Evolutionary conservation across 2,113 vertebrate genomes (phyloP).

Genomic region (Myotis lucifugus): DNA sequence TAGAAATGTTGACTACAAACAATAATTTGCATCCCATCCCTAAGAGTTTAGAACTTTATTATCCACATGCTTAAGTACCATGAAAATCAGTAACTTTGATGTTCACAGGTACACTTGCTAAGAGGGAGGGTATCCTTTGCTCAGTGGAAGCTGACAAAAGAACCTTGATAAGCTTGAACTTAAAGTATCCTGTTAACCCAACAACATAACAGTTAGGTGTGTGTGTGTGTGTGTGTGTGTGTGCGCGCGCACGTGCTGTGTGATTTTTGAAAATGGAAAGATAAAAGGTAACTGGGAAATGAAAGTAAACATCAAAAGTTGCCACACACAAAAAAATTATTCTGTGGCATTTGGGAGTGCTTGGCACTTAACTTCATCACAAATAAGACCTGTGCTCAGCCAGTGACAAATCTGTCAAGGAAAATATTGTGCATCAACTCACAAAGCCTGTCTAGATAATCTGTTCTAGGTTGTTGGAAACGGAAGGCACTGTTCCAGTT

Average conservation of each 20-base stretch:
- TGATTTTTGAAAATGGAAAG: background rate
- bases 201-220: background rate
- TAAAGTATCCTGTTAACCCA: background rate
- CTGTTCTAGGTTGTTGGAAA: background rate
- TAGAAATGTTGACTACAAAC: background rate
- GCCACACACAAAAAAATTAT: background rate
- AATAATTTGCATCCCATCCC: background rate
- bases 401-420: background rate
- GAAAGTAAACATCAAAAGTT: slow-evolving; percentile 9
- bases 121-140: slow-evolving; percentile 63
- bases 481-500: background rate
- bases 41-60: slow-evolving; percentile 17
- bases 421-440: slow-evolving; percentile 48
- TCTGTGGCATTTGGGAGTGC: background rate
- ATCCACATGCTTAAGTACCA: slow-evolving; percentile 46
- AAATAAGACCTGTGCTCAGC: background rate
- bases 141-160: slow-evolving; percentile 54
- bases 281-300: background rate
- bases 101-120: slow-evolving; percentile 61
- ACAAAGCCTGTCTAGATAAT: background rate
- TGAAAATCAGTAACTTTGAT: slow-evolving; percentile 46
- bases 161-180: slow-evolving; percentile 67
- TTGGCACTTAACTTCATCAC: background rate
- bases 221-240: rapidly evolving
- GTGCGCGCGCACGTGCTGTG: no score